Base-by-base conservation (phyloP, 2,797 vertebrate species). In the Harpagifer antarcticus region DNA sequence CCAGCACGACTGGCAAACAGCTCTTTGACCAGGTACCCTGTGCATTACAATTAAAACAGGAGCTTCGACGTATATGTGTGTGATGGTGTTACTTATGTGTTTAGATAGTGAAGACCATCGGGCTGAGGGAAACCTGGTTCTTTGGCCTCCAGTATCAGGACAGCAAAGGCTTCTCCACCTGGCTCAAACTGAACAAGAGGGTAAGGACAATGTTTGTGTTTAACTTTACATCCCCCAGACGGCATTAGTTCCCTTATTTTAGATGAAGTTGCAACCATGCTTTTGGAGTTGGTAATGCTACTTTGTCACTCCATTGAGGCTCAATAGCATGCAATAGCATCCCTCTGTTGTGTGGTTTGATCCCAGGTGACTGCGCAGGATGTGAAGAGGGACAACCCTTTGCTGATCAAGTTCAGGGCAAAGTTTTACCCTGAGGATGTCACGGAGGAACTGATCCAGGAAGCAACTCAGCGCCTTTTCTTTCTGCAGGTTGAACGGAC, bases 341-440 rank as follows among this genome's bases (percentile, higher is more conserved):
- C 43, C 48, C 33, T 72, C 53, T 71, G 58, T 70, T 69, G 31
- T 56, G 37, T 65, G 58, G 5, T 57, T 33, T 20, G 27, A 60
- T 78, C 59, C 74, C 82, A 99, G 98, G 98, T 99, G 78, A 98
- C 96, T 0, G 95, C 97, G 42, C 97, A 99, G 87, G 98, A 99
- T 52, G 96, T 98, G 27, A 95, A 97, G 84, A 98, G 96, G 86
- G 97, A 98, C 89, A 98, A 94, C 74, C 98, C 98, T 0, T 76
- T 99, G 89, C 93, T 98, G 79, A 98, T 99, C 75, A 99, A 99
- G 91, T 99, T 99, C 91, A 94, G 97, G 82, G 98, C 95, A 82
- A 99, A 98, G 89, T 99, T 99, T 91, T 99, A 96, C 91, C 98
- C 98, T 0, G 98, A 99, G 84, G 98, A 99, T 54, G 97, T 99